Evolutionary conservation across 1,140 invertebrate species (phyloP).

Genomic region (Phenacoccus solenopsis): DNA sequence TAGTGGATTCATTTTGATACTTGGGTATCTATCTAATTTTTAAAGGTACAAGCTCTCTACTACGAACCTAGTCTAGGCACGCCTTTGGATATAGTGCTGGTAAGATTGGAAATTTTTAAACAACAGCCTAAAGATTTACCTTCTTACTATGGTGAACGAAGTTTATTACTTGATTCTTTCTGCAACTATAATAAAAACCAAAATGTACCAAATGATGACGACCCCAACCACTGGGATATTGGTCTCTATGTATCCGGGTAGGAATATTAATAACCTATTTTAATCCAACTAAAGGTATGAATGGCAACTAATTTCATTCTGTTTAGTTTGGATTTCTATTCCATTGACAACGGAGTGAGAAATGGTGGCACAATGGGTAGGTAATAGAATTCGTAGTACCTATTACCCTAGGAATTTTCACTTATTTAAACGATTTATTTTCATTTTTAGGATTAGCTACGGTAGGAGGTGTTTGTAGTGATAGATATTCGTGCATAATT

Average conservation of each 20-base stretch:
- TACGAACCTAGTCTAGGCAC: slow-evolving; percentile 65
- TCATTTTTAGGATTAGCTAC: slow-evolving; percentile 47
- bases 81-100: slow-evolving; percentile 56
- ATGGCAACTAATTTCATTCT: slow-evolving; percentile 7
- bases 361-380: slow-evolving; percentile 57
- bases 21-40: too few species aligned
- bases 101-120: slow-evolving; percentile 61
- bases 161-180: slow-evolving; percentile 59
- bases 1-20: too few species aligned
- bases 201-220: slow-evolving; percentile 27
- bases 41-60: slow-evolving; percentile 61
- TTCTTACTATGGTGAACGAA: slow-evolving; percentile 49
- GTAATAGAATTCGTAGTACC: too few species aligned
- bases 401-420: too few species aligned
- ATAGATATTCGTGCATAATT: slow-evolving; percentile 65
- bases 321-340: slow-evolving; percentile 57
- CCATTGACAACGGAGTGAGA: slow-evolving; percentile 47
- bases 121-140: slow-evolving; percentile 49
- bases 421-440: background rate
- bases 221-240: slow-evolving; percentile 69
- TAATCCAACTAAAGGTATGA: background rate
- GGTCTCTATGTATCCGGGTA: slow-evolving; percentile 65
- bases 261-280: slow-evolving; percentile 22
- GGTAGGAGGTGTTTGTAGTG: slow-evolving; percentile 64
- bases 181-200: slow-evolving; percentile 56